These are phyloP conservation scores for Dryadula phaetusa DNA, from an alignment of 2,888 invertebrate species.

Conservation along the genomic window DNA sequence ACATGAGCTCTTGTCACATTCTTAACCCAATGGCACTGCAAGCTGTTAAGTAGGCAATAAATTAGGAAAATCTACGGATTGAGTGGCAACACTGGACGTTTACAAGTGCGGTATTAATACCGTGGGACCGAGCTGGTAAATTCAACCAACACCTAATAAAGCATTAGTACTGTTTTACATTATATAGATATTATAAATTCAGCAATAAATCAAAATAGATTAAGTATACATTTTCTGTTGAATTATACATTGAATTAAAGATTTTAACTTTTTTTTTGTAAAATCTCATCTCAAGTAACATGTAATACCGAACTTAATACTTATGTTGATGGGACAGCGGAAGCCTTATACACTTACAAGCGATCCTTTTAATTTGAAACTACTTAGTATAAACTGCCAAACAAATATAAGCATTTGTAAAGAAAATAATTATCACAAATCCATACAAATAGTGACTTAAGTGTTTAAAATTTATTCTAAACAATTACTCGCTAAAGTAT, in stretches of 20 bases:
- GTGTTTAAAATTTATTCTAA: background rate
- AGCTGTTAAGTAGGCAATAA: conserved; percentile 12
- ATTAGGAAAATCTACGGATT: conserved; percentile 12
- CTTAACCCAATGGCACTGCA: conserved; percentile 11
- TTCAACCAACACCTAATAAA: background rate
- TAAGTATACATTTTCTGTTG: background rate
- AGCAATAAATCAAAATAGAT: background rate
- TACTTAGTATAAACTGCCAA: too few species aligned
- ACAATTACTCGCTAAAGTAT: conserved; percentile 6
- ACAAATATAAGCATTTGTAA: background rate
- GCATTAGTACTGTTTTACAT: background rate
- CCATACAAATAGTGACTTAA: background rate
- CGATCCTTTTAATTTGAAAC: too few species aligned
- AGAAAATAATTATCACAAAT: background rate
- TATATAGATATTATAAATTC: background rate
- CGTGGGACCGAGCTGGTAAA: conserved; percentile 18
- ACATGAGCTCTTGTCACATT: conserved; percentile 3
- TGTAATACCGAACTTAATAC: too few species aligned
- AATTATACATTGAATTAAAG: background rate
- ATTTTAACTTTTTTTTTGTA: too few species aligned
- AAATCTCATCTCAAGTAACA: too few species aligned
- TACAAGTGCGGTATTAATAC: conserved; percentile 21
- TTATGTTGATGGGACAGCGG: too few species aligned
- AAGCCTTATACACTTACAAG: too few species aligned
- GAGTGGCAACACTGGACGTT: conserved; percentile 6